These are phyloP conservation scores for Campaea margaritaria DNA, from an alignment of 2,888 invertebrate genomes.

Conservation along the genomic window DNA sequence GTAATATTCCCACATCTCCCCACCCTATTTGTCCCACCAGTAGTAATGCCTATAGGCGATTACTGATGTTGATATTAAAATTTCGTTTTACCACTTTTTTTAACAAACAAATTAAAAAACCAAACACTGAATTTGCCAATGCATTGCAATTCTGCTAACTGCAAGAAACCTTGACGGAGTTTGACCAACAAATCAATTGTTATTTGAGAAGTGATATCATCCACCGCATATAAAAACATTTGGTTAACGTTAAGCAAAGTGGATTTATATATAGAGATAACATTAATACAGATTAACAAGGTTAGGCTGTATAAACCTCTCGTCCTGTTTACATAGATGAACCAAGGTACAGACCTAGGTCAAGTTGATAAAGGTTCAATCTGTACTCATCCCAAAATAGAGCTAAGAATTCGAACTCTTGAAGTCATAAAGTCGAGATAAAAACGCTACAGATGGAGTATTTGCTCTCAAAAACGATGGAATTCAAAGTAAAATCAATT, in stretches of 20 bases:
- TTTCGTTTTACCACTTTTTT: too few species aligned
- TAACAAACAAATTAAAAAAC: too few species aligned
- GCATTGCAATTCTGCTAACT: conserved; percentile 48
- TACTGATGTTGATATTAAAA: too few species aligned
- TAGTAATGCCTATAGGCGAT: too few species aligned
- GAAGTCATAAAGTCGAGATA: too few species aligned
- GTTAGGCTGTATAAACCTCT: not conserved
- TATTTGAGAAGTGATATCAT: conserved; percentile 45
- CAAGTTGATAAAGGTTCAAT: too few species aligned
- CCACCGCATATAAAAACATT: conserved; percentile 40
- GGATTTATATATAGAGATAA: conserved; percentile 4
- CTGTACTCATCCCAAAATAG: too few species aligned
- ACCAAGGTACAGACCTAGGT: too few species aligned
- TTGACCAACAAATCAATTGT: conserved; percentile 40
- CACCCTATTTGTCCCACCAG: too few species aligned
- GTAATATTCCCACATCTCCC: too few species aligned
- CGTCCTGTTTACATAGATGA: not conserved
- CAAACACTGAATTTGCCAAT: conserved; percentile 18
- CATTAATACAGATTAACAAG: not conserved
- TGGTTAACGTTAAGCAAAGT: conserved; percentile 6
- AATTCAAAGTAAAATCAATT: conserved; percentile 22
- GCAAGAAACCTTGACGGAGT: conserved; percentile 36
- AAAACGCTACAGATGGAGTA: too few species aligned
- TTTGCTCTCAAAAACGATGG: not conserved
- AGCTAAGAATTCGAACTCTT: too few species aligned